Percentiles rank a stretch among this genome's conserved stretches.
Evolutionary conservation across 2,113 vertebrate species (phyloP).

Genomic region (Piprites chloris): DNA sequence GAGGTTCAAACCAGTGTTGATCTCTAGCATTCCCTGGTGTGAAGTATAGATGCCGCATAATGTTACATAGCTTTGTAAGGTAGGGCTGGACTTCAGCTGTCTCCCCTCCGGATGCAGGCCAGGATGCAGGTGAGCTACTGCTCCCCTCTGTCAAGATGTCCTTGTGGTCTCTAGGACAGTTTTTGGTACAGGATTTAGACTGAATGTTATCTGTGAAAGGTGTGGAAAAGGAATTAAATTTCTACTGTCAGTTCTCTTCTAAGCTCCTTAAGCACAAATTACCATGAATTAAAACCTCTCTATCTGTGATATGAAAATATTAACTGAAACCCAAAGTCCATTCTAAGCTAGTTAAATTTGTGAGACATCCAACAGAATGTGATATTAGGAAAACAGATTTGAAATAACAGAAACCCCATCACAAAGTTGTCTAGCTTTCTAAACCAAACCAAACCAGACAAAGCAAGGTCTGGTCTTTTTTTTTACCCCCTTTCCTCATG

Average conservation of each 20-base stretch:
- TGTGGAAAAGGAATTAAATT: neutral
- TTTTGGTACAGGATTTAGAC: neutral
- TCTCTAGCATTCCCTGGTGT: fast-evolving
- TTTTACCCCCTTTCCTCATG: neutral
- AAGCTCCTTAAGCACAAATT: neutral
- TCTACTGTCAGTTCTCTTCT: neutral
- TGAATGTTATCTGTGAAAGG: neutral
- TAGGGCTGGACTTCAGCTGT: neutral
- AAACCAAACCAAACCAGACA: neutral
- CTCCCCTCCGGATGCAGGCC: neutral
- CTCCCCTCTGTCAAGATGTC: neutral
- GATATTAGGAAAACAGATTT: neutral
- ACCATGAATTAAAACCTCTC: neutral
- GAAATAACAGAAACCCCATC: neutral
- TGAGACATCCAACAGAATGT: neutral
- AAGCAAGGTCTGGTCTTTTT: fast-evolving
- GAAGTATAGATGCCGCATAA: neutral
- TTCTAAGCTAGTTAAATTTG: neutral
- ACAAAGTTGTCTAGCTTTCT: neutral
- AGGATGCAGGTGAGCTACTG: neutral
- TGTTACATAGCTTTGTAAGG: neutral
- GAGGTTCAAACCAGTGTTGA: neutral
- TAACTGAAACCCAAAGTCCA: neutral
- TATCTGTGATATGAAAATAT: neutral
- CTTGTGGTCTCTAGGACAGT: neutral